A percentile compares a stretch with the other conserved stretches of the same genome.
phyloP scores from a whole-genome alignment of 2,888 invertebrate genomes.

The Yponomeuta cagnagella region DNA sequence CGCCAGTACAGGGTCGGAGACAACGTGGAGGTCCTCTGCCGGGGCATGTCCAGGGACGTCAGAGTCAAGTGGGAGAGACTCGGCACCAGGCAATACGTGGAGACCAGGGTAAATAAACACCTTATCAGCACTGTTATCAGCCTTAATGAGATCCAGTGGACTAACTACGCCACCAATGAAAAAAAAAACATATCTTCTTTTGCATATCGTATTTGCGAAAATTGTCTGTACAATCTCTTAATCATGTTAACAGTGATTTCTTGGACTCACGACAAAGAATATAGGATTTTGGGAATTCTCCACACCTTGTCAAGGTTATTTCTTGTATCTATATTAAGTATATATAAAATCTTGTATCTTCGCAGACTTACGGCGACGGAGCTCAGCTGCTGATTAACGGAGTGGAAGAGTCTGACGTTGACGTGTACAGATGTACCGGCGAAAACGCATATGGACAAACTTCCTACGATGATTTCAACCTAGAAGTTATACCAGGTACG shows the following conservation, averaged over 20 bases:
- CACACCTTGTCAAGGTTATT: too few relatives aligned
- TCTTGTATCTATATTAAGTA: too few relatives aligned
- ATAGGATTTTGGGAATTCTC: too few relatives aligned
- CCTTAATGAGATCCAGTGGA: conserved; percentile 37
- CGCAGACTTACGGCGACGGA: conserved; percentile 70
- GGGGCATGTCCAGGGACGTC: conserved; percentile 30
- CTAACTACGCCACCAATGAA: conserved; percentile 37
- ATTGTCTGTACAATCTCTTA: too few relatives aligned
- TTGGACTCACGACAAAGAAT: too few relatives aligned
- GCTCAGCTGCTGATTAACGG: conserved; percentile 78
- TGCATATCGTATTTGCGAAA: too few relatives aligned
- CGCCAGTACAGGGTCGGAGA: conserved; percentile 50
- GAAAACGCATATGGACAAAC: conserved; percentile 66
- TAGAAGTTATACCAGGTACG: conserved; percentile 52
- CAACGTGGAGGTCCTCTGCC: conserved; percentile 52
- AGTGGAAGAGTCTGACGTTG: conserved; percentile 84
- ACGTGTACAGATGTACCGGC: conserved; percentile 80
- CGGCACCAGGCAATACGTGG: conserved; percentile 52
- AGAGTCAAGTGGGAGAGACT: conserved; percentile 43
- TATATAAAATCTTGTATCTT: background rate
- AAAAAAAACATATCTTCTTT: too few relatives aligned
- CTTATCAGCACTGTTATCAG: too few relatives aligned
- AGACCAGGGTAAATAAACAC: conserved; percentile 35
- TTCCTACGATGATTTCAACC: conserved; percentile 67
- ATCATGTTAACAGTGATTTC: too few relatives aligned